Conservation (phyloP, 2,888 invertebrate species). For the Lepidocyrtoides sp. region DNA sequence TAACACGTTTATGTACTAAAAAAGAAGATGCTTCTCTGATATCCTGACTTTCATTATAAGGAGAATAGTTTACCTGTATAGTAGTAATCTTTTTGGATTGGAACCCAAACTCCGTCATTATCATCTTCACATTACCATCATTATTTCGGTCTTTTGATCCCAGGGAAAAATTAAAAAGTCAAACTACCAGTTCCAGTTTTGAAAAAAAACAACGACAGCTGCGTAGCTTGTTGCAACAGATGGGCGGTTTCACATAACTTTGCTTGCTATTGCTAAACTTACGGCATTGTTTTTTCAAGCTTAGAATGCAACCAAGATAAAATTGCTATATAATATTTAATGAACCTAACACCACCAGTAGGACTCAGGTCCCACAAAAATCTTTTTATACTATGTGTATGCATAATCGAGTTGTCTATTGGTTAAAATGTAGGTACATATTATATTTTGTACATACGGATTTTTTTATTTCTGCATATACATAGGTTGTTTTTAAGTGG, state of each 20-base stretch:
- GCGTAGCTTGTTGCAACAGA: conserved; percentile 39
- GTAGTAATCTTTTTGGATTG: conserved; percentile 35
- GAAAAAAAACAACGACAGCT: conserved; percentile 42
- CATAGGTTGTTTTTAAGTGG: no score
- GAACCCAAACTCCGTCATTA: conserved; percentile 58
- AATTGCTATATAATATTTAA: not conserved
- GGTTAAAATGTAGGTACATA: no score
- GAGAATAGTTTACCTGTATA: not conserved
- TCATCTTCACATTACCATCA: conserved; percentile 47
- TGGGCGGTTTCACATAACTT: conserved; percentile 50
- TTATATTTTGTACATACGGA: no score
- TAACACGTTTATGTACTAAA: no score
- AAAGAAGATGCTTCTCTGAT: not conserved
- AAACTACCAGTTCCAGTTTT: conserved; percentile 71
- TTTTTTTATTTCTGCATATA: no score
- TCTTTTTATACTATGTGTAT: no score
- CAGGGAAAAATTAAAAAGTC: conserved; percentile 24
- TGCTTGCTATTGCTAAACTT: conserved; percentile 26
- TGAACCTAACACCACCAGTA: no score
- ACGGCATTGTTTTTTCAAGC: not conserved
- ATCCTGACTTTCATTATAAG: not conserved
- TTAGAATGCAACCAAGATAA: not conserved
- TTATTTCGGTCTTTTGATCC: not conserved
- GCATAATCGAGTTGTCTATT: no score
- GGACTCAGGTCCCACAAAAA: no score